phyloP scores from a whole-genome alignment of 1,140 invertebrate genomes.

The Drosophila aff. region DNA sequence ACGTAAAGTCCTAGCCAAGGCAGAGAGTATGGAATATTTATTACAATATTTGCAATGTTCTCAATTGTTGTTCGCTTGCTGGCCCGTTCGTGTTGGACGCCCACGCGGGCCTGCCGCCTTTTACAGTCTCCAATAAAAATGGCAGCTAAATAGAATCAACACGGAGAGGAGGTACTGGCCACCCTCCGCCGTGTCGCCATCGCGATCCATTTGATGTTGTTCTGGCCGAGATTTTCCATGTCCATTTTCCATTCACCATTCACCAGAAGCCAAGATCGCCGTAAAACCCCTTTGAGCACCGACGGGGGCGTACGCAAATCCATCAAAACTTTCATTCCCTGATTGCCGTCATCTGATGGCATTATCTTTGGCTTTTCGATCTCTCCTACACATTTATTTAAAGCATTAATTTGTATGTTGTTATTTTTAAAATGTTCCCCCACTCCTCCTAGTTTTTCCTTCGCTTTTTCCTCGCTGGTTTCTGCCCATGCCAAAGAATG shows the following conservation, averaged over 20 bases:
- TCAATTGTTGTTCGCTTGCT: slow-evolving; percentile 43
- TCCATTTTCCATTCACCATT: slow-evolving; percentile 7
- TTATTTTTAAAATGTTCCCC: slow-evolving; percentile 68
- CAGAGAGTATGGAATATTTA: slow-evolving; percentile 62
- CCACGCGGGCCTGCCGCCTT: slow-evolving; percentile 54
- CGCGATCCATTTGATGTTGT: slow-evolving; percentile 39
- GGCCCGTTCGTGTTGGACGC: slow-evolving; percentile 36
- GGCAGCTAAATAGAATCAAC: slow-evolving; percentile 64
- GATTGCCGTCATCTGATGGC: slow-evolving; percentile 57
- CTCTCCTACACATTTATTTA: slow-evolving; percentile 69
- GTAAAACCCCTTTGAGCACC: slow-evolving; percentile 19
- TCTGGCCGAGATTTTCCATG: slow-evolving; percentile 23
- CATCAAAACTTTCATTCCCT: slow-evolving; percentile 44
- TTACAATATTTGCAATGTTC: slow-evolving; percentile 76
- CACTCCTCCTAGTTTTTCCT: slow-evolving; percentile 14
- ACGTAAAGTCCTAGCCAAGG: slow-evolving; percentile 60
- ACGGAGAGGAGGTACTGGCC: slow-evolving; percentile 19
- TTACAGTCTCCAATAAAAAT: slow-evolving; percentile 80
- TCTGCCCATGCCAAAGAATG: slow-evolving; percentile 40
- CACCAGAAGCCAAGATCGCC: slow-evolving; percentile 8
- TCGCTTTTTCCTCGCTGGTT: slow-evolving; percentile 12
- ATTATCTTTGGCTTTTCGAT: slow-evolving; percentile 42
- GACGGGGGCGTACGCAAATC: slow-evolving; percentile 42
- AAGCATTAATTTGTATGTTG: slow-evolving; percentile 79
- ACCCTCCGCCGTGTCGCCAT: slow-evolving; percentile 33